phyloP scores from a whole-genome alignment of 1,140 invertebrate species.

The Argopecten irradians region DNA sequence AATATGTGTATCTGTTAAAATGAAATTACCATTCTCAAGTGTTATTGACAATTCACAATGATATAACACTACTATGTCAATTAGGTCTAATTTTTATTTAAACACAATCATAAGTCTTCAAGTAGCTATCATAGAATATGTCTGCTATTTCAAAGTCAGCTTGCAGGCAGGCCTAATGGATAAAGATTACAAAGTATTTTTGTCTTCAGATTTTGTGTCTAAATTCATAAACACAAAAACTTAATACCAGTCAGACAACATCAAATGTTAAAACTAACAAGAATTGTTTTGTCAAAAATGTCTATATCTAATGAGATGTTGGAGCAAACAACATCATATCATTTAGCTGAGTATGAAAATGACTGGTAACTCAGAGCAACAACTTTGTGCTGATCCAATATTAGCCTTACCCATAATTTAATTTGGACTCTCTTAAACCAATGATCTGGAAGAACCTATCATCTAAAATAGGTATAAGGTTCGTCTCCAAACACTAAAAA shows the following conservation, averaged over 20 bases:
- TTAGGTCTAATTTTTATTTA: slow-evolving; percentile 5
- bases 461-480: not conserved
- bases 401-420: not conserved
- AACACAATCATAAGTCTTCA: not conserved
- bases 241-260: too few relatives aligned
- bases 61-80: not conserved
- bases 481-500: not conserved
- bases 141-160: not conserved
- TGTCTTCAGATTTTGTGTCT: too few relatives aligned
- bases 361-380: not conserved
- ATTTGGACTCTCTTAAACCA: not conserved
- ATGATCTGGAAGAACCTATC: not conserved
- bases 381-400: not conserved
- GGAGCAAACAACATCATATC: too few relatives aligned
- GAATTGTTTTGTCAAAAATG: too few relatives aligned
- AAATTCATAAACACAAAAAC: too few relatives aligned
- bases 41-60: not conserved
- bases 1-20: not conserved
- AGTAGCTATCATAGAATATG: not conserved
- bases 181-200: too few relatives aligned
- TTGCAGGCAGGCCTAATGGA: not conserved
- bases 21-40: not conserved
- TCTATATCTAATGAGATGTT: too few relatives aligned
- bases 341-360: too few relatives aligned
- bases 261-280: too few relatives aligned